Conservation (phyloP, 2,888 invertebrate genomes). For the Eutolmus rufibarbis region DNA sequence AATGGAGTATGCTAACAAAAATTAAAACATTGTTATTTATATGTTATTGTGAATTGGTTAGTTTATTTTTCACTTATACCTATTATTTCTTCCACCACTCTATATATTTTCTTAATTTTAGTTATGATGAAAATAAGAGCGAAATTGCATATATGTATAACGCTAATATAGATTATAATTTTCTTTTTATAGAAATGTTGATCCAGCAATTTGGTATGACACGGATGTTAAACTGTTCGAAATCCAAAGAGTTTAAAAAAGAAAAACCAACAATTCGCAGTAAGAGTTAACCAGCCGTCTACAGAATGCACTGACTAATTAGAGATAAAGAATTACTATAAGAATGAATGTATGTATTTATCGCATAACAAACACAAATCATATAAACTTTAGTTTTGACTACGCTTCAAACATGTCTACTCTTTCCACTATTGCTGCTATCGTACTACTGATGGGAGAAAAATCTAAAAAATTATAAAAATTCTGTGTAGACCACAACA, state of each 20-base stretch:
- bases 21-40: too few species aligned
- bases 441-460: background rate
- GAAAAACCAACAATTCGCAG: background rate
- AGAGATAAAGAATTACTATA: background rate
- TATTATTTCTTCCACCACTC: too few species aligned
- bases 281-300: background rate
- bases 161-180: background rate
- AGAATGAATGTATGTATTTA: background rate
- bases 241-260: constrained; percentile 86
- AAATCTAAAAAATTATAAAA: background rate
- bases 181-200: constrained; percentile 80
- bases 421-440: background rate
- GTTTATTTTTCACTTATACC: too few species aligned
- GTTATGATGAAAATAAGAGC: background rate
- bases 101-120: too few species aligned
- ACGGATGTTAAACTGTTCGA: constrained; percentile 99
- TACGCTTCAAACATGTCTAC: background rate
- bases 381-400: background rate
- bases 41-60: too few species aligned
- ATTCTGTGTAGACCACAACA: background rate
- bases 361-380: background rate
- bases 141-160: too few species aligned
- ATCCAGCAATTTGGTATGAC: constrained; percentile 99
- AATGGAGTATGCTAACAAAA: too few species aligned
- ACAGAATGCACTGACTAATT: background rate